Percentiles rank a stretch among this genome's conserved stretches.
These are phyloP conservation scores for Bovichtus diacanthus DNA, from an alignment of 2,797 vertebrate species.

Conservation along the genomic window DNA sequence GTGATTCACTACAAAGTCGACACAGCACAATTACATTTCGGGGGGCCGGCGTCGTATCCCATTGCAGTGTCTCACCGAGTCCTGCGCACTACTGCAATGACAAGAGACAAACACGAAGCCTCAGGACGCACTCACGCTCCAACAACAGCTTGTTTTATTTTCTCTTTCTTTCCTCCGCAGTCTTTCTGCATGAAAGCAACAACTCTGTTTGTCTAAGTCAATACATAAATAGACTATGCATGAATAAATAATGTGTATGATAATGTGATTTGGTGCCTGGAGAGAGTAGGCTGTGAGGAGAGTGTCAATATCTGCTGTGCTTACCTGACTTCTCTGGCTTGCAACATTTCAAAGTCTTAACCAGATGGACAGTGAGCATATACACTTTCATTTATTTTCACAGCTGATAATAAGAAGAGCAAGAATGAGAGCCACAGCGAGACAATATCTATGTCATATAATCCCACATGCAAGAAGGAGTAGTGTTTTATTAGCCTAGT, in stretches of 20 bases:
- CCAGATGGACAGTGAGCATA: background rate
- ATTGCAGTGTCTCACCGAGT: constrained; percentile 16
- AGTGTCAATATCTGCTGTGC: constrained; percentile 50
- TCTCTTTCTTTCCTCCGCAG: constrained; percentile 21
- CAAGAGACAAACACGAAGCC: constrained; percentile 44
- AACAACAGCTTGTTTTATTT: constrained; percentile 45
- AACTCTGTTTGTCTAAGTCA: constrained; percentile 60
- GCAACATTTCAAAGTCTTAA: background rate
- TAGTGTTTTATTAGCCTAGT: background rate
- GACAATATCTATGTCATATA: background rate
- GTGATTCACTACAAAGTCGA: constrained; percentile 50
- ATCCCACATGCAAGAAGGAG: background rate
- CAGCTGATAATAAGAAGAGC: background rate
- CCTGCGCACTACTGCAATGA: constrained; percentile 38
- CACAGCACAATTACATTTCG: constrained; percentile 56
- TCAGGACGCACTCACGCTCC: constrained; percentile 28
- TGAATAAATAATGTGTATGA: constrained; percentile 77
- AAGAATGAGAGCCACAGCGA: background rate
- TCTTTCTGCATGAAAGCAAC: constrained; percentile 48
- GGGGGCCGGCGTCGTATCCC: constrained; percentile 6
- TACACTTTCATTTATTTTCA: background rate
- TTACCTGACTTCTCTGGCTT: constrained; percentile 42
- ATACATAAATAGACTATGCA: constrained; percentile 67
- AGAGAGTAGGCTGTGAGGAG: constrained; percentile 33
- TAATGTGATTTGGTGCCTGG: constrained; percentile 62